Percentiles rank a stretch among this genome's conserved stretches.
Evolutionary conservation across 2,888 invertebrate species (phyloP).

Genomic region (Synanthedon tipuliformis): DNA sequence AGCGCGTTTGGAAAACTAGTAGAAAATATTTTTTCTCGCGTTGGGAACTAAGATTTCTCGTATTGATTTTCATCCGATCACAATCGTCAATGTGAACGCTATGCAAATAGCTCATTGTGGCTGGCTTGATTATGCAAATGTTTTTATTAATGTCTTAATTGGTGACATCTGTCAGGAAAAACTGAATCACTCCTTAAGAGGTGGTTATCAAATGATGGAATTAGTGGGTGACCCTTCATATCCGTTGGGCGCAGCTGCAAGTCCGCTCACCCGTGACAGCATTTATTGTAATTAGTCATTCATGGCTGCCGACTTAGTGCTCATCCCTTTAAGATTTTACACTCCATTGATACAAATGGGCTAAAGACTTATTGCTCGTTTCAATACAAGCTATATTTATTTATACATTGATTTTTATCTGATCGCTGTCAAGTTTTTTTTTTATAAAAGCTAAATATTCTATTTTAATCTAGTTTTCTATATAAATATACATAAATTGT

Average conservation of each 20-base stretch:
- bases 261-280: slow-evolving; percentile 28
- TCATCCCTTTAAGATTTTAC: slow-evolving; percentile 17
- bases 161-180: slow-evolving; percentile 62
- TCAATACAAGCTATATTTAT: no score
- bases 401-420: no score
- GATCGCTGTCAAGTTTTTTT: no score
- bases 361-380: no score
- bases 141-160: slow-evolving; percentile 59
- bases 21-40: slow-evolving; percentile 10
- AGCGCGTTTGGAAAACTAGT: slow-evolving; percentile 1
- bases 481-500: no score
- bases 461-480: no score
- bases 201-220: slow-evolving; percentile 50
- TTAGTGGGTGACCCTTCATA: slow-evolving; percentile 60
- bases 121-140: slow-evolving; percentile 41
- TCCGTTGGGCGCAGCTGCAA: slow-evolving; percentile 58
- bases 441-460: no score
- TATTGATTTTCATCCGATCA: slow-evolving; percentile 50
- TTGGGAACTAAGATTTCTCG: slow-evolving; percentile 60
- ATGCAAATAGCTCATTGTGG: slow-evolving; percentile 55
- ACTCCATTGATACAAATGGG: no score
- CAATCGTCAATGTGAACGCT: slow-evolving; percentile 60
- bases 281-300: slow-evolving; percentile 43
- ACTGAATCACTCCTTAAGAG: slow-evolving; percentile 63
- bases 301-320: slow-evolving; percentile 17